Conservation (phyloP, 2,797 vertebrate genomes). For the Scarus forsteni region DNA sequence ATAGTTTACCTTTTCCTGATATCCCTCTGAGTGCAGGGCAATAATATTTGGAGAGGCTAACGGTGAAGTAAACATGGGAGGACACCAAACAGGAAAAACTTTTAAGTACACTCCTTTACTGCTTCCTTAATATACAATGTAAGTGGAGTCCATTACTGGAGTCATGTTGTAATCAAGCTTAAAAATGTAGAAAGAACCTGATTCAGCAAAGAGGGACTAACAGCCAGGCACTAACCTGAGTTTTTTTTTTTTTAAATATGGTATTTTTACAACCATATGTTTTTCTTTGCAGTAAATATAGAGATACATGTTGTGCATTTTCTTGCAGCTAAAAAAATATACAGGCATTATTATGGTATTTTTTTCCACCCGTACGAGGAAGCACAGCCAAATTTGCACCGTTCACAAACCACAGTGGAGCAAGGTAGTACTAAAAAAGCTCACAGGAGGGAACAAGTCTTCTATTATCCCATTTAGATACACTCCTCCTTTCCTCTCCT, state of each 20-base stretch:
- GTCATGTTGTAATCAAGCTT: slow-evolving; percentile 13
- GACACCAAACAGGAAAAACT: slow-evolving; percentile 48
- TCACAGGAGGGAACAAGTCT: slow-evolving; percentile 30
- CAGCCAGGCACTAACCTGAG: too few species aligned
- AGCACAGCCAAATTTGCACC: slow-evolving; percentile 23
- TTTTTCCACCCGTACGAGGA: too few species aligned
- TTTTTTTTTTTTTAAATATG: too few species aligned
- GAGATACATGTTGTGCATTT: too few species aligned
- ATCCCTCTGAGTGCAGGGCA: slow-evolving; percentile 45
- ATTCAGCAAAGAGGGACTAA: slow-evolving; percentile 13
- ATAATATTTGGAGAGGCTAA: slow-evolving; percentile 61
- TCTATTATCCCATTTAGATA: slow-evolving; percentile 59
- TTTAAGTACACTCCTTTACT: slow-evolving; percentile 52
- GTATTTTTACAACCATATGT: too few species aligned
- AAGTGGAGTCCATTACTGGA: slow-evolving; percentile 21
- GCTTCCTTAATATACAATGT: slow-evolving; percentile 27
- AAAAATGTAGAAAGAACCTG: slow-evolving; percentile 10
- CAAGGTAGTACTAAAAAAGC: slow-evolving; percentile 31
- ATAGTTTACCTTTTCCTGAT: slow-evolving; percentile 27
- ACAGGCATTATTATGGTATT: too few species aligned
- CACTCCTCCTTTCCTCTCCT: slow-evolving; percentile 19
- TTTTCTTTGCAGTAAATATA: too few species aligned
- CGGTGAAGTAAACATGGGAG: slow-evolving; percentile 41
- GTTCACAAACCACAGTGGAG: slow-evolving; percentile 16
- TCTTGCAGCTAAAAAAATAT: too few species aligned